Base-by-base conservation (phyloP, 2,113 vertebrate species). In the Microcebus ravelobensis region DNA sequence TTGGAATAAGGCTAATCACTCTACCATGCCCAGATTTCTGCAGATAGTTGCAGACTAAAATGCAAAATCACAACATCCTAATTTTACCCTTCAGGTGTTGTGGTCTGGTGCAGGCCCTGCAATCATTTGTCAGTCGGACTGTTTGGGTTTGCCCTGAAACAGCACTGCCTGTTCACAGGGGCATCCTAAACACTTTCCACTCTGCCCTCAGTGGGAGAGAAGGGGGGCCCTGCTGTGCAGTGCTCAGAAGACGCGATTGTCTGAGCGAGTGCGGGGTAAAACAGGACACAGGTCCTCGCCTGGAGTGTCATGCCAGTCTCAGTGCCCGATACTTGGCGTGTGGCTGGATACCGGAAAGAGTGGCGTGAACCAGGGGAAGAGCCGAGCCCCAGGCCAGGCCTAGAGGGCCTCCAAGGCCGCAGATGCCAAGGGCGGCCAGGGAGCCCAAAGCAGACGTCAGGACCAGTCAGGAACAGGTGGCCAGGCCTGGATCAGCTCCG, bases 281-380 rank as follows among this genome's bases (percentile, higher is more conserved):
- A 14, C 2, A 39, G 74, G 39, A 34, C 17, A 6, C 31, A 34
- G 39, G 21, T 27, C 48, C 27, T 6, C 9, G 31, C 34, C 39
- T 59, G 34, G 39, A 17, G 21, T 29, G 27, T 29, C 21, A 1
- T 13, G 29, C 39, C 39, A 31, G 45, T 7, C 27, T 21, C 14
- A 4, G 29, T 34, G 10, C 21, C 8, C 4, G 14, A 2, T 7
- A 11, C 25, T 8, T 13, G 2, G 0, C 0, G 1, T 36, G 29
- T n/a, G n/a, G 80, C 39, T 21, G 1, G 13, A 39, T 8, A 3
- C 18, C 15, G 27, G 4, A n/a, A 34, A 5, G 1, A 0, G 23
- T 13, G 67, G 42, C n/a, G 6, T 25, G 10, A 52, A 18, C n/a
- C 29, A 77, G 79, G 36, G 39, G 14, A n/a, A 48, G 50, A 11